Conservation (phyloP, 2,888 invertebrate genomes). For the Exephanes ischioxanthus region DNA sequence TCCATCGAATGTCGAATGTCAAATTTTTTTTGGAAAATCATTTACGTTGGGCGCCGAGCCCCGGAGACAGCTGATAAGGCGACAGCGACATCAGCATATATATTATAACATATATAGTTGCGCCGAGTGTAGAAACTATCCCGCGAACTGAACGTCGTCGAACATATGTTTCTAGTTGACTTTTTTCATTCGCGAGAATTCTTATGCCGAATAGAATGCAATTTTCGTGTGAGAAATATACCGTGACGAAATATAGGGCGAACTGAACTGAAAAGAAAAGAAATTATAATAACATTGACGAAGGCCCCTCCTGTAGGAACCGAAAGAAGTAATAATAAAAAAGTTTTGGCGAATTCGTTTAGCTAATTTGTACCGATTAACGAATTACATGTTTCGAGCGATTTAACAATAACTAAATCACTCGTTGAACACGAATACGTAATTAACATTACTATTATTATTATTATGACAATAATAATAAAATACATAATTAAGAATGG, state of each 20-base stretch:
- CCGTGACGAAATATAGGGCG: background rate
- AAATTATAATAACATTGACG: background rate
- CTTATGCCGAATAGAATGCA: background rate
- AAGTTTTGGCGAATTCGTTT: background rate
- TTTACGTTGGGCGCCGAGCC: background rate
- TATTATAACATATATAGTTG: background rate
- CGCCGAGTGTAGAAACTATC: background rate
- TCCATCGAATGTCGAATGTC: background rate
- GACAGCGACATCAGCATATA: background rate
- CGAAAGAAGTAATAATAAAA: background rate
- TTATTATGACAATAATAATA: background rate
- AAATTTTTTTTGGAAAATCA: background rate
- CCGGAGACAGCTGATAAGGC: slow-evolving; percentile 10
- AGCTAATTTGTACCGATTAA: background rate
- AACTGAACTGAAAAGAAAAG: background rate
- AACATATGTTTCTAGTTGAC: background rate
- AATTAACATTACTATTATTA: background rate
- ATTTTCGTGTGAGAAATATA: background rate
- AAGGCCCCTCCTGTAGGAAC: background rate
- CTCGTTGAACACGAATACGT: background rate
- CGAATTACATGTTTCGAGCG: background rate
- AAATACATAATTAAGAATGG: background rate
- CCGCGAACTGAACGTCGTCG: background rate
- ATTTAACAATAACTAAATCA: background rate
- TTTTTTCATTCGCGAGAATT: background rate